Base-by-base conservation (phyloP, 2,888 invertebrate genomes). In the Pseudoips prasinana region DNA sequence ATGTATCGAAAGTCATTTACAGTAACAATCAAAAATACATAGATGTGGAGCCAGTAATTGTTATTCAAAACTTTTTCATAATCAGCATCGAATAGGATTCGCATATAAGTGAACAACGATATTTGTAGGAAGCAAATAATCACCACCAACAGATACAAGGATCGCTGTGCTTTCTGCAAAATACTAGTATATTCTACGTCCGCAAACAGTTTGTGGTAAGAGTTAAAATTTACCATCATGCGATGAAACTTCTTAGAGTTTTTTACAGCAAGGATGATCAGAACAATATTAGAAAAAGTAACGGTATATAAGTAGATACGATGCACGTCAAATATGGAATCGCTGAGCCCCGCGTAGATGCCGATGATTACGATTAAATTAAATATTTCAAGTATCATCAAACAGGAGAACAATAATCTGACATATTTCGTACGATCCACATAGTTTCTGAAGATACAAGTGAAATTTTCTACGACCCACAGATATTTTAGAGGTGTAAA, bases 401-500 rank as follows among this genome's bases (percentile, higher is more conserved):
- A 52, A 3, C 30, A 1, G 1, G 27, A 8, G n/a, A 39, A 29
- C 18, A 46, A 19, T 22, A 43, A 25, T 14, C 35, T 51, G 7
- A 17, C 19, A 22, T 23, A 14, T 27, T 23, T 58, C 19, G 25
- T 46, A 1, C 32, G 46, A 7, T 7, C 20, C 0, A 8, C 17
- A 33, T 53, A 51, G 31, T 67, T 68, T 42, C 61, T 51, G 23
- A 58, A 59, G 0, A 66, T 29, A 1, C 57, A 35, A 1, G 56
- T 33, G 2, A 45, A 3, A 33, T 55, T 63, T 48, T 63, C 63
- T 5, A 56, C 17, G 18, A 34, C 22, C 23, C 52, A 24, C 8
- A 58, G 7, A 26, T 41, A 40, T 36, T 52, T 42, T 8, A 61
- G 20, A 0, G 58, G 40, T 23, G 33, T 39, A n/a, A 52, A 29